A percentile compares a stretch with the other conserved stretches of the same genome.
These are phyloP conservation scores for Tympanuchus pallidicinctus DNA, from an alignment of 2,113 vertebrate species.

Conservation along the genomic window DNA sequence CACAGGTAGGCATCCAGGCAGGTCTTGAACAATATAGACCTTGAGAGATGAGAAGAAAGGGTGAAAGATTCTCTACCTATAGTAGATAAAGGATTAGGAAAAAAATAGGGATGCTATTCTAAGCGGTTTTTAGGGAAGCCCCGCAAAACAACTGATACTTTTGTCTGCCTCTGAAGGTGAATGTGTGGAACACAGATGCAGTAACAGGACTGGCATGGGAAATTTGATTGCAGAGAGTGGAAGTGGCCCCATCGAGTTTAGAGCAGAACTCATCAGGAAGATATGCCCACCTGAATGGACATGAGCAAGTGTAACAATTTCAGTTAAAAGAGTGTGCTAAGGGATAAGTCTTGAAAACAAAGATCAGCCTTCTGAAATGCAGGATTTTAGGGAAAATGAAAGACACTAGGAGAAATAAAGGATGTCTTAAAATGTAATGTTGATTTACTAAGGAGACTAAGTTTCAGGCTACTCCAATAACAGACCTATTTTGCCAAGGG, in stretches of 20 bases:
- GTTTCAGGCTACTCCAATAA: not conserved
- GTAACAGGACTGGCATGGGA: not conserved
- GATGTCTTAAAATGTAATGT: not conserved
- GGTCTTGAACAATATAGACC: not conserved
- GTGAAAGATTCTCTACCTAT: not conserved
- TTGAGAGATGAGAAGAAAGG: not conserved
- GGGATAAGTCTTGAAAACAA: not conserved
- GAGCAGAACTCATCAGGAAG: not conserved
- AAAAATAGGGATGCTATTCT: not conserved
- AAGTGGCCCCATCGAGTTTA: not conserved
- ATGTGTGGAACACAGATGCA: not conserved
- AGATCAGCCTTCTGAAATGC: not conserved
- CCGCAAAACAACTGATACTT: not conserved
- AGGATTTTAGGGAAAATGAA: not conserved
- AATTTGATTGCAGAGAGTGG: not conserved
- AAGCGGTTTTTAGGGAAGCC: not conserved
- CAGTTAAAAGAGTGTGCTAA: not conserved
- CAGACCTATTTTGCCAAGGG: not conserved
- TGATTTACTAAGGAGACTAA: not conserved
- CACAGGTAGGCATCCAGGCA: too few species aligned
- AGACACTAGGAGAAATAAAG: not conserved
- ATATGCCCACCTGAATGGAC: not conserved
- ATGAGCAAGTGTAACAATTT: not conserved
- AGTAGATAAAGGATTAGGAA: not conserved
- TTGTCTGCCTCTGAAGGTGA: not conserved